phyloP scores from a whole-genome alignment of 2,113 vertebrate genomes.

The Odontophorus gujanensis region DNA sequence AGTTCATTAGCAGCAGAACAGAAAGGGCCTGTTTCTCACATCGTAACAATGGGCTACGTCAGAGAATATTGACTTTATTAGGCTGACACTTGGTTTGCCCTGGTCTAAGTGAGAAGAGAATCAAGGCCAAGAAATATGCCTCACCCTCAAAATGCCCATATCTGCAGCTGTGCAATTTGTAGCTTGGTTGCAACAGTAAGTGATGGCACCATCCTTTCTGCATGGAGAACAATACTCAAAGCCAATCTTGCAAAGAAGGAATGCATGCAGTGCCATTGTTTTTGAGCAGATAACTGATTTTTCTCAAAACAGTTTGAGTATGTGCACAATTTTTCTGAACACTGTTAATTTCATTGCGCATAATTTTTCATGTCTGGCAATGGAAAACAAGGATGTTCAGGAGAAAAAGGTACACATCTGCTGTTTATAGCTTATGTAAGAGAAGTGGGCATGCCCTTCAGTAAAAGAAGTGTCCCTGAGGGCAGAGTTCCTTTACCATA shows the following conservation, averaged over 20 bases:
- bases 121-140: neutral
- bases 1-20: neutral
- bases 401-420: neutral
- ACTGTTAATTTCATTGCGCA: accelerated
- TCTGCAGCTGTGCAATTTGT: neutral
- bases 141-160: neutral
- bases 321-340: neutral
- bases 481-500: neutral
- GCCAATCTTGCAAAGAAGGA: neutral
- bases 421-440: neutral
- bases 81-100: neutral
- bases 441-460: neutral
- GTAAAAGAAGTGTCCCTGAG: neutral
- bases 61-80: constrained; percentile 15
- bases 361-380: neutral
- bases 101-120: neutral
- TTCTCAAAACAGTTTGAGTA: neutral
- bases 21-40: neutral
- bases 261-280: neutral
- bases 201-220: neutral
- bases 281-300: neutral
- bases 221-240: neutral
- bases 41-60: neutral
- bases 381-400: neutral
- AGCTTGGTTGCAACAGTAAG: neutral